Conservation (phyloP, 2,113 vertebrate species). For the Columba janthina region DNA sequence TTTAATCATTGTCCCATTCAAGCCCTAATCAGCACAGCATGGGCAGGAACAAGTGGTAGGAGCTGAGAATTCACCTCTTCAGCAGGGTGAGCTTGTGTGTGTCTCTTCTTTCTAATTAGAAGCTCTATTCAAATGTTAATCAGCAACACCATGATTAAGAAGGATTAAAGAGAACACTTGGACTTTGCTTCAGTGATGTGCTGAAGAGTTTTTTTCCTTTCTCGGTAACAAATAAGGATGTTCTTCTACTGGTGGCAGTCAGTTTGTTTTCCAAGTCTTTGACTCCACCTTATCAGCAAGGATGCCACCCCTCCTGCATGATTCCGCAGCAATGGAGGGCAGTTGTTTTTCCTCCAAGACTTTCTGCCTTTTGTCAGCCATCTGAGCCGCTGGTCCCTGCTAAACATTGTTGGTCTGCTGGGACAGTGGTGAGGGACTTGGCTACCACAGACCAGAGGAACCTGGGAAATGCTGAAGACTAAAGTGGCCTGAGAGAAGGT, state of each 20-base stretch:
- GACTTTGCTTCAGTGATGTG: neutral
- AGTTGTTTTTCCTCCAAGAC: neutral
- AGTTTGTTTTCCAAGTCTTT: neutral
- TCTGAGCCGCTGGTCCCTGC: neutral
- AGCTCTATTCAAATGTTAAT: slow-evolving; percentile 67
- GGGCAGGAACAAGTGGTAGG: slow-evolving; percentile 42
- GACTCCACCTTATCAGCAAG: neutral
- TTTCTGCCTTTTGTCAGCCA: neutral
- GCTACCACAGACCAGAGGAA: neutral
- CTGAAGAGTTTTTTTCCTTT: neutral
- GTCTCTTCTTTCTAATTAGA: slow-evolving; percentile 64
- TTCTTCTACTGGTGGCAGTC: neutral
- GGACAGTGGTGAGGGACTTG: neutral
- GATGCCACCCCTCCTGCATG: neutral
- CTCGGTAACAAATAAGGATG: neutral
- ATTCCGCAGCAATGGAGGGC: fast-evolving
- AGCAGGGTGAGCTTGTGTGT: slow-evolving; percentile 26
- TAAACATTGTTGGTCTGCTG: neutral
- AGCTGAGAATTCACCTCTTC: slow-evolving; percentile 44
- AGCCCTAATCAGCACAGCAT: slow-evolving; percentile 68
- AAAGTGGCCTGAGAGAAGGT: neutral
- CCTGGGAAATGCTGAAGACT: neutral
- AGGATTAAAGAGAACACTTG: slow-evolving; percentile 34
- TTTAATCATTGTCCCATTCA: slow-evolving; percentile 75
- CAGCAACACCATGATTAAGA: slow-evolving; percentile 39